Conservation (phyloP, 1,140 invertebrate species). For the Gonatopus flavifemur region DNA sequence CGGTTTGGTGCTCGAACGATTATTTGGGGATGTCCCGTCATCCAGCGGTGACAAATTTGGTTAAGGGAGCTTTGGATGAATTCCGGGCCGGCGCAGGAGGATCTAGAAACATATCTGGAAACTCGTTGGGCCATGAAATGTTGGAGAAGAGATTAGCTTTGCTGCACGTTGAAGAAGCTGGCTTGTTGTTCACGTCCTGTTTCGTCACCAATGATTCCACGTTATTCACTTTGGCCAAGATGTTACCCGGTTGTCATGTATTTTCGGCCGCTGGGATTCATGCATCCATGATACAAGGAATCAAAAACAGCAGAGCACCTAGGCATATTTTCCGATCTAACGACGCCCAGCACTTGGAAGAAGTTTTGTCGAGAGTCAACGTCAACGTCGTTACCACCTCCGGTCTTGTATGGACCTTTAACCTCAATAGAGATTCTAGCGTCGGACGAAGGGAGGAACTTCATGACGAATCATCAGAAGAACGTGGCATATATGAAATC, state of each 20-base stretch:
- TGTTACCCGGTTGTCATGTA: constrained; percentile 88
- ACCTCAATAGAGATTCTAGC: constrained; percentile 79
- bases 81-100: constrained; percentile 95
- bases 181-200: constrained; percentile 93
- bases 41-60: constrained; percentile 81
- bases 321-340: constrained; percentile 97
- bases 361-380: constrained; percentile 75
- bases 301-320: constrained; percentile 86
- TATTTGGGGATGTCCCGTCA: constrained; percentile 95
- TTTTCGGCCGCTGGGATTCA: constrained; percentile 98
- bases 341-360: constrained; percentile 82
- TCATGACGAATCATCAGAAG: constrained; percentile 80
- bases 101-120: constrained; percentile 96
- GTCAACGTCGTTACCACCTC: constrained; percentile 94
- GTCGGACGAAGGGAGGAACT: constrained; percentile 80
- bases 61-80: constrained; percentile 79
- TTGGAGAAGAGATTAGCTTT: constrained; percentile 84
- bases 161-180: constrained; percentile 90
- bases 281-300: constrained; percentile 98
- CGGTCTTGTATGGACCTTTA: constrained; percentile 83
- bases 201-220: constrained; percentile 98
- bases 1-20: constrained; percentile 98
- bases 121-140: constrained; percentile 87
- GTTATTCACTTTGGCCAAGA: constrained; percentile 86
- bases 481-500: constrained; percentile 87